Evolutionary conservation across 2,888 invertebrate genomes (phyloP).

Genomic region (Polydrusus tereticollis): DNA sequence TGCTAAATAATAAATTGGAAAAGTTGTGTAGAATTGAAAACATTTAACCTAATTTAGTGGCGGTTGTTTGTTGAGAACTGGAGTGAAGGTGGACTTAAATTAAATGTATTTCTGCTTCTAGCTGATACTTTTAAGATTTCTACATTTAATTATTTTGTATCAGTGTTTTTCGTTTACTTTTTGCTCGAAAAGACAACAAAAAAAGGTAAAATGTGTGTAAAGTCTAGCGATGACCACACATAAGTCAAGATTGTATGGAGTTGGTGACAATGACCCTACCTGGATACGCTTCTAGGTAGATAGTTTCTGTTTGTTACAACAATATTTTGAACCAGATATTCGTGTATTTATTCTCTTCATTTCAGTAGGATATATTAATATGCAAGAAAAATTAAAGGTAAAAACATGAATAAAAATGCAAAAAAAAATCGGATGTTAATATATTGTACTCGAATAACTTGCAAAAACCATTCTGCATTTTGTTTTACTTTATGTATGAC

Average conservation of each 20-base stretch:
- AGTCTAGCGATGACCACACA: too few species aligned
- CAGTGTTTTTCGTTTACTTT: not conserved
- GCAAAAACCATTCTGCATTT: not conserved
- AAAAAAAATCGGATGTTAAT: not conserved
- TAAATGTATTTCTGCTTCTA: not conserved
- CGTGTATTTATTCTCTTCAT: too few species aligned
- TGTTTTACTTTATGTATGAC: not conserved
- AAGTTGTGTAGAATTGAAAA: slow-evolving; percentile 44
- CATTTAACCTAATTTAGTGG: slow-evolving; percentile 39
- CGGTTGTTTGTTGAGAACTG: slow-evolving; percentile 31
- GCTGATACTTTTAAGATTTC: not conserved
- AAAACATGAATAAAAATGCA: not conserved
- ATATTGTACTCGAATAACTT: not conserved
- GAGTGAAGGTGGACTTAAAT: slow-evolving; percentile 22
- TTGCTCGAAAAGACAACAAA: too few species aligned
- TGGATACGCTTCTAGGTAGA: too few species aligned
- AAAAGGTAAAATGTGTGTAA: too few species aligned
- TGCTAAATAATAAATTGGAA: slow-evolving; percentile 45
- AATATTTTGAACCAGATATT: too few species aligned
- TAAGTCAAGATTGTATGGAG: too few species aligned
- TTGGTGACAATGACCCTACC: too few species aligned
- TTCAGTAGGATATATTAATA: not conserved
- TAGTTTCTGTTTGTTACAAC: too few species aligned
- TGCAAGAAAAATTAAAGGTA: not conserved
- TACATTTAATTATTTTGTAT: not conserved